Evolutionary conservation across 1,140 invertebrate genomes (phyloP).

Genomic region (Drosophila tristis): DNA sequence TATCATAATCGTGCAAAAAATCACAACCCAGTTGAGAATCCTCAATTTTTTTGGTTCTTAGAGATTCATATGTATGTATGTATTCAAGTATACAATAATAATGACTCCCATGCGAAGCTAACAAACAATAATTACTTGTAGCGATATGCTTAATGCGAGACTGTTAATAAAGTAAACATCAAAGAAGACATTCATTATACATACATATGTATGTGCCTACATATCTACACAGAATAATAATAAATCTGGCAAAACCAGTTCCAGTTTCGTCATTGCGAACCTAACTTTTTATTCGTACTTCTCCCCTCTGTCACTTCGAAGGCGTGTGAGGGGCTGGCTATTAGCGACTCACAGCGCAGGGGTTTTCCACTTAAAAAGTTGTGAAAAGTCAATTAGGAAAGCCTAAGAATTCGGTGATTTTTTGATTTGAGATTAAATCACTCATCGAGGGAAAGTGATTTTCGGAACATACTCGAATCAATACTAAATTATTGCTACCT

Average conservation of each 20-base stretch:
- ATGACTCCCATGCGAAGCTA: constrained; percentile 22
- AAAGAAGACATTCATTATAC: background rate
- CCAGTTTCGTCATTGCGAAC: constrained; percentile 49
- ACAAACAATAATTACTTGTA: constrained; percentile 15
- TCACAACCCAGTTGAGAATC: constrained; percentile 25
- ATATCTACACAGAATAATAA: constrained; percentile 21
- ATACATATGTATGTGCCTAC: constrained; percentile 2
- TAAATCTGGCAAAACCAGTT: constrained; percentile 42
- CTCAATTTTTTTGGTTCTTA: constrained; percentile 24
- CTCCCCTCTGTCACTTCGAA: constrained; percentile 2
- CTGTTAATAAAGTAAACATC: constrained; percentile 49
- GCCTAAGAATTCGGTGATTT: constrained; percentile 29
- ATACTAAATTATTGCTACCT: no score
- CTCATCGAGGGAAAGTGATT: background rate
- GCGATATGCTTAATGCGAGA: constrained; percentile 23
- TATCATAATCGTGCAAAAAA: constrained; percentile 38
- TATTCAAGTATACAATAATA: constrained; percentile 26
- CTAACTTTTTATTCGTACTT: no score
- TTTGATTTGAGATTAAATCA: background rate
- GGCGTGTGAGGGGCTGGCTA: constrained; percentile 4
- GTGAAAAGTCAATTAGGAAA: constrained; percentile 33
- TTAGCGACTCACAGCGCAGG: constrained; percentile 37
- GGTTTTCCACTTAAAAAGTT: constrained; percentile 29
- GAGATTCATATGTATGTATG: background rate
- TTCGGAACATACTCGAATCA: no score